Conservation (phyloP, 2,113 vertebrate genomes). For the Patagioenas fasciata region DNA sequence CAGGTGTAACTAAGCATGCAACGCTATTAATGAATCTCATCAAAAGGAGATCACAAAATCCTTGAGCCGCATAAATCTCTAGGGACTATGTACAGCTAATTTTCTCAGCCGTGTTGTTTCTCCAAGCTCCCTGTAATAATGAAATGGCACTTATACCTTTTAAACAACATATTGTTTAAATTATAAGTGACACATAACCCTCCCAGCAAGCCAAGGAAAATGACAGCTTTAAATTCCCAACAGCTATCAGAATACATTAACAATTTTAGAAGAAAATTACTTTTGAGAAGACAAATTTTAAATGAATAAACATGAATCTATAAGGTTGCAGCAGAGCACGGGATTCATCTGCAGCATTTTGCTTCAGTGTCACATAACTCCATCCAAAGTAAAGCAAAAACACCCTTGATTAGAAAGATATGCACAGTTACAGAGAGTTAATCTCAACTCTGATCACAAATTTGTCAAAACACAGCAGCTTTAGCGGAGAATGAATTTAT, state of each 20-base stretch:
- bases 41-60: slow-evolving; percentile 31
- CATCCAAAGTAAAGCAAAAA: background rate
- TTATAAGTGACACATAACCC: slow-evolving; percentile 20
- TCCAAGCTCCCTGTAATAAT: slow-evolving; percentile 19
- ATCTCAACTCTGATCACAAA: slow-evolving; percentile 1
- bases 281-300: slow-evolving; percentile 12
- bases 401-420: background rate
- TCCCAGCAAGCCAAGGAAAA: slow-evolving; percentile 9
- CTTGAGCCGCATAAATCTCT: background rate
- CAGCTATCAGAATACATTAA: slow-evolving; percentile 21
- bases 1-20: background rate
- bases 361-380: background rate
- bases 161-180: slow-evolving; percentile 23
- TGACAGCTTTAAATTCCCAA: slow-evolving; percentile 25
- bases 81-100: background rate
- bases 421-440: background rate
- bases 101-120: slow-evolving; percentile 14
- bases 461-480: slow-evolving; percentile 11
- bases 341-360: background rate
- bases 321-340: background rate
- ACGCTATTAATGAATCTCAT: background rate
- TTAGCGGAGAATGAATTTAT: slow-evolving; percentile 4
- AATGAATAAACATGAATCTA: slow-evolving; percentile 23
- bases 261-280: background rate
- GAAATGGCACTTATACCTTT: slow-evolving; percentile 38